phyloP scores from a whole-genome alignment of 2,888 invertebrate genomes.

The Drosophila pegasa region DNA sequence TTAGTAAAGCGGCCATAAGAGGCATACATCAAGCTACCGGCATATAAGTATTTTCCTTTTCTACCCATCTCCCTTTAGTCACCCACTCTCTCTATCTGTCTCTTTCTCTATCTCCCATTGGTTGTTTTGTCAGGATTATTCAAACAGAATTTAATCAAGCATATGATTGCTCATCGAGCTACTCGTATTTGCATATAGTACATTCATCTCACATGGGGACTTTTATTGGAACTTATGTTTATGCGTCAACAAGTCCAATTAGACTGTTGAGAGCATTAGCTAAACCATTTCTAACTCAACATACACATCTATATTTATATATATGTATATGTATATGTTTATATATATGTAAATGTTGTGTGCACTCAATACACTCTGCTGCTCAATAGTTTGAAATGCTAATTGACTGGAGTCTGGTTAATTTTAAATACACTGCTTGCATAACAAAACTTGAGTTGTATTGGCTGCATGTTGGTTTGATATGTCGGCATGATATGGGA shows the following conservation, averaged over 20 bases:
- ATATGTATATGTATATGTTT: neutral
- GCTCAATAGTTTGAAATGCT: conserved; percentile 13
- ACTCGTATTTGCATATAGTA: conserved; percentile 17
- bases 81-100: neutral
- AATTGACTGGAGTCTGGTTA: conserved; percentile 20
- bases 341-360: conserved; percentile 3
- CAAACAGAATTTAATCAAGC: conserved; percentile 53
- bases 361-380: conserved; percentile 28
- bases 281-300: neutral
- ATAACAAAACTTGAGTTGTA: neutral
- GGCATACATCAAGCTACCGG: conserved; percentile 17
- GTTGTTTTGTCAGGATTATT: conserved; percentile 5
- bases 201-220: conserved; percentile 23
- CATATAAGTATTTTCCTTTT: conserved; percentile 16
- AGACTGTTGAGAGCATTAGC: conserved; percentile 17
- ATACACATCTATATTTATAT: no score
- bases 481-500: no score
- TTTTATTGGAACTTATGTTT: conserved; percentile 23
- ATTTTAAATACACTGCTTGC: neutral
- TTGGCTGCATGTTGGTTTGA: neutral
- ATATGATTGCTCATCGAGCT: conserved; percentile 47
- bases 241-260: conserved; percentile 47
- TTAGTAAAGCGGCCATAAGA: conserved; percentile 27
- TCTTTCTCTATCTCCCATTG: neutral
- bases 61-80: neutral